These are phyloP conservation scores for Odontesthes bonariensis DNA, from an alignment of 2,113 vertebrate species.

Conservation along the genomic window DNA sequence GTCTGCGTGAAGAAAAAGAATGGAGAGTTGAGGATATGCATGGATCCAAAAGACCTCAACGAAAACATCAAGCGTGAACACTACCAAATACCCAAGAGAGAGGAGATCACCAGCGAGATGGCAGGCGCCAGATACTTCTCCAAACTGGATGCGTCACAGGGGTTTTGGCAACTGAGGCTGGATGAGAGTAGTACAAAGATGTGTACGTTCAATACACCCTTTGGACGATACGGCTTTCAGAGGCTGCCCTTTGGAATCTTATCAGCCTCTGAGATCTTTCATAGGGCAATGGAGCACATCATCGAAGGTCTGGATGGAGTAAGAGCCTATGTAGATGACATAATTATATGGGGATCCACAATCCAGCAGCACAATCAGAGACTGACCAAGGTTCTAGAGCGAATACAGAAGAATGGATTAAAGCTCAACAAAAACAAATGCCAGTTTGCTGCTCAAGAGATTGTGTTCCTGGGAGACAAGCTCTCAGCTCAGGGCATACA, in stretches of 20 bases:
- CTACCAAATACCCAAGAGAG: background rate
- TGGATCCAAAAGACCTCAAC: background rate
- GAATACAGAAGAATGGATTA: background rate
- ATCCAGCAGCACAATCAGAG: background rate
- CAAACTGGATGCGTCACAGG: no score
- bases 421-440: background rate
- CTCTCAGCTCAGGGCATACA: background rate
- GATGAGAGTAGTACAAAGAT: no score
- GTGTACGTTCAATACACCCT: background rate
- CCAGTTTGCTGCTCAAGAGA: background rate
- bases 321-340: background rate
- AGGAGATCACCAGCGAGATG: no score
- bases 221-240: background rate
- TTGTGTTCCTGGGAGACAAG: background rate
- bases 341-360: background rate
- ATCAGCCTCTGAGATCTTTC: background rate
- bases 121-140: no score
- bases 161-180: no score
- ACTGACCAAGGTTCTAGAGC: background rate
- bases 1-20: background rate
- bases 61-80: slow-evolving; percentile 5
- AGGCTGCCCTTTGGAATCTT: background rate
- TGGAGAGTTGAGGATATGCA: background rate
- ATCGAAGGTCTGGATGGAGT: background rate
- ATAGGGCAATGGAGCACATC: background rate